Evolutionary conservation across 1,140 invertebrate species (phyloP).

Genomic region (Drosophila persimilis): DNA sequence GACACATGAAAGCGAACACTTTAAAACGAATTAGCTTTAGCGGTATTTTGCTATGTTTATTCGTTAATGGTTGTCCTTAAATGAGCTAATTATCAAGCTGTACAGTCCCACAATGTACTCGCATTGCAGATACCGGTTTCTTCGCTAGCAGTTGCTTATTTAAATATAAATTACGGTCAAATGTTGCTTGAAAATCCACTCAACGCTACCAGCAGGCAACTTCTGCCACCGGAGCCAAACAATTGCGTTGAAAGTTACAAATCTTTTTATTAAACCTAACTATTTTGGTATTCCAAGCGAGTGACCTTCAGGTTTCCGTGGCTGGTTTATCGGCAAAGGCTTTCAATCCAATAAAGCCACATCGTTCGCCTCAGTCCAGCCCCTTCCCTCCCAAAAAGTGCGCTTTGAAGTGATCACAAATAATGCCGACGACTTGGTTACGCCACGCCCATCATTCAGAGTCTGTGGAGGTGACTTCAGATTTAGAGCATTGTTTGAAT

Average conservation of each 20-base stretch:
- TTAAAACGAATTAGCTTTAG: slow-evolving; percentile 20
- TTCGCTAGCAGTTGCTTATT: slow-evolving; percentile 54
- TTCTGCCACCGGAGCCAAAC: slow-evolving; percentile 25
- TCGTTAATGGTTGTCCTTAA: slow-evolving; percentile 27
- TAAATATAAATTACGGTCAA: slow-evolving; percentile 63
- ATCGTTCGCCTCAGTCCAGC: neutral
- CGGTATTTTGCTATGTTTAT: neutral
- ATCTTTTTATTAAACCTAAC: slow-evolving; percentile 69
- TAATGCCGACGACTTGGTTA: slow-evolving; percentile 30
- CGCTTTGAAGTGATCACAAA: slow-evolving; percentile 17
- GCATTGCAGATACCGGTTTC: slow-evolving; percentile 45
- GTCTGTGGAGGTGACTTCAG: slow-evolving; percentile 18
- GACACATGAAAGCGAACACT: neutral
- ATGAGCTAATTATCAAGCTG: slow-evolving; percentile 32
- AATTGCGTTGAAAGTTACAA: slow-evolving; percentile 71
- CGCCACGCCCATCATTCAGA: slow-evolving; percentile 34
- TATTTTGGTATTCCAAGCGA: slow-evolving; percentile 65
- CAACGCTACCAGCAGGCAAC: slow-evolving; percentile 12
- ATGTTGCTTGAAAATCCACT: slow-evolving; percentile 48
- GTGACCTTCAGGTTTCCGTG: slow-evolving; percentile 66
- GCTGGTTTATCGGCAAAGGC: slow-evolving; percentile 24
- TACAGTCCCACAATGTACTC: slow-evolving; percentile 32
- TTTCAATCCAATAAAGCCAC: slow-evolving; percentile 11
- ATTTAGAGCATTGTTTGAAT: slow-evolving; percentile 30
- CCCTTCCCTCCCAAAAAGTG: neutral